These are phyloP conservation scores for Mellilla xanthometata DNA, from an alignment of 2,888 invertebrate species.

Conservation along the genomic window DNA sequence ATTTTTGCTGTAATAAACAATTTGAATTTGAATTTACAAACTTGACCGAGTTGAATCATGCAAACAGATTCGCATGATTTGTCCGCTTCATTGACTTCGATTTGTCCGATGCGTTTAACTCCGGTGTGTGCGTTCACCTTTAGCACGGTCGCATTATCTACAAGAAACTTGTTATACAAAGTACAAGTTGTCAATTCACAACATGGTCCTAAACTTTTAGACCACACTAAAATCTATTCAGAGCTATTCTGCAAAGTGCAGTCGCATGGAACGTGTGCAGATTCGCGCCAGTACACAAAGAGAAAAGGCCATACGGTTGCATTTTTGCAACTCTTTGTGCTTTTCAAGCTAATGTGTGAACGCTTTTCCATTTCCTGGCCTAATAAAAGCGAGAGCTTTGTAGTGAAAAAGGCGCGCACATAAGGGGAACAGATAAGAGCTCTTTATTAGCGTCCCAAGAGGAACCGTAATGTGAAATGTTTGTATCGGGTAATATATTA, in stretches of 20 bases:
- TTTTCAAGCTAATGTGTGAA: conserved; percentile 27
- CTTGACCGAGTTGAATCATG: too few relatives aligned
- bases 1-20: too few relatives aligned
- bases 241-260: conserved; percentile 1
- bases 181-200: conserved; percentile 17
- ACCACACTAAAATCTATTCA: conserved; percentile 5
- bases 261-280: neutral
- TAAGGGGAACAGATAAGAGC: conserved; percentile 36
- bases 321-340: conserved; percentile 22
- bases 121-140: too few relatives aligned
- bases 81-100: too few relatives aligned
- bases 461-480: conserved; percentile 29
- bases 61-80: too few relatives aligned
- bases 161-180: conserved; percentile 30
- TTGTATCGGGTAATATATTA: conserved; percentile 26
- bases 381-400: conserved; percentile 41
- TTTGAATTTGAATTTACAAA: too few relatives aligned
- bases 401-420: conserved; percentile 37
- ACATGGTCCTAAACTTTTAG: conserved; percentile 17
- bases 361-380: conserved; percentile 28
- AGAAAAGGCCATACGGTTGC: conserved; percentile 1
- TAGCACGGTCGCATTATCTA: conserved; percentile 16
- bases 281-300: conserved; percentile 1
- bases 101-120: too few relatives aligned
- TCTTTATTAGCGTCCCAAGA: conserved; percentile 39